Evolutionary conservation across 1,140 invertebrate genomes (phyloP).

Genomic region (Tetragonula clypearis): DNA sequence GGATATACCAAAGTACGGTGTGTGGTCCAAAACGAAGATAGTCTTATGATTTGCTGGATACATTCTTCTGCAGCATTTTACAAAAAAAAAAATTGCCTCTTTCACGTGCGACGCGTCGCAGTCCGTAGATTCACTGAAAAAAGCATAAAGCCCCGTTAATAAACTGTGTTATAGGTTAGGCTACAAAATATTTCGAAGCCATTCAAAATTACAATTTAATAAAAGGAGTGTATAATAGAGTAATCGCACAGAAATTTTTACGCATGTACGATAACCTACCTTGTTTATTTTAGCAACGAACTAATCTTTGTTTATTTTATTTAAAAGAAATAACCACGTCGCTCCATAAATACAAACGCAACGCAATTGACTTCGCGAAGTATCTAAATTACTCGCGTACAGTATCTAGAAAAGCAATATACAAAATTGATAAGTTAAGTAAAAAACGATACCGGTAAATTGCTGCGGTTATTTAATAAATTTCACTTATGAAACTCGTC

Average conservation of each 20-base stretch:
- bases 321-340: neutral
- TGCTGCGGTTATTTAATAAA: neutral
- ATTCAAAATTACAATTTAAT: neutral
- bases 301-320: neutral
- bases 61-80: constrained; percentile 71
- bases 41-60: constrained; percentile 94
- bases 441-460: neutral
- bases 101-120: neutral
- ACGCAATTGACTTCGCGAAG: neutral
- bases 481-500: neutral
- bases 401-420: neutral
- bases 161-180: constrained; percentile 33
- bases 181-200: neutral
- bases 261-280: neutral
- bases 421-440: neutral
- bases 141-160: neutral
- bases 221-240: no score
- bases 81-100: neutral
- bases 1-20: constrained; percentile 92
- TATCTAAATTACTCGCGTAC: neutral
- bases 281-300: no score
- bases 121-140: neutral
- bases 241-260: neutral
- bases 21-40: constrained; percentile 96
- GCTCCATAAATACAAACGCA: neutral